phyloP scores from a whole-genome alignment of 2,888 invertebrate species.

The Linyphia triangularis region DNA sequence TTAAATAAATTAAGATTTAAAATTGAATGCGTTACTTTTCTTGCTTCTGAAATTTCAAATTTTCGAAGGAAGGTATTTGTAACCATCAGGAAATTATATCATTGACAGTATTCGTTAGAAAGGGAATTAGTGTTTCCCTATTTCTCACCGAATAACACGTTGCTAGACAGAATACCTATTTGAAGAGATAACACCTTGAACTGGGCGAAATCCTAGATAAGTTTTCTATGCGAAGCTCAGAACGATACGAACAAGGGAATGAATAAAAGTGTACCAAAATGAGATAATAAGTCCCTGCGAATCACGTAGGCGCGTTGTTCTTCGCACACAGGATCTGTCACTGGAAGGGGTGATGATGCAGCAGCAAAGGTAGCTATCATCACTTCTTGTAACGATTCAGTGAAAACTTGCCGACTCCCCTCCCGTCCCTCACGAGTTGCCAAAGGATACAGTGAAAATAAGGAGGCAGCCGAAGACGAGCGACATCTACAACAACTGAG shows the following conservation, averaged over 20 bases:
- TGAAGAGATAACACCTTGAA: constrained; percentile 26
- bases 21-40: too few species aligned
- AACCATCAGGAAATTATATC: too few species aligned
- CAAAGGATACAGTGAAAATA: constrained; percentile 8
- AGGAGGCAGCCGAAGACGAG: neutral
- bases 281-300: constrained; percentile 56
- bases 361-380: neutral
- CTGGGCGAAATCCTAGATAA: constrained; percentile 41
- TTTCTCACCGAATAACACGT: too few species aligned
- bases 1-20: too few species aligned
- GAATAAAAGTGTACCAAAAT: constrained; percentile 39
- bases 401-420: constrained; percentile 7
- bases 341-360: neutral
- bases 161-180: constrained; percentile 12
- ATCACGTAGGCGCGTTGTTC: constrained; percentile 55
- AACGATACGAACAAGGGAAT: constrained; percentile 30
- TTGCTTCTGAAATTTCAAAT: too few species aligned
- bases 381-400: neutral
- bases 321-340: constrained; percentile 49
- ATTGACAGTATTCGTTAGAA: too few species aligned
- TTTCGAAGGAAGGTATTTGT: too few species aligned
- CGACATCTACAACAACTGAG: constrained; percentile 66
- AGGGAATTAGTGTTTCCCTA: too few species aligned
- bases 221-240: constrained; percentile 31
- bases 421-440: constrained; percentile 10